phyloP scores from a whole-genome alignment of 2,797 vertebrate genomes.

The Zenarchopterus dispar region DNA sequence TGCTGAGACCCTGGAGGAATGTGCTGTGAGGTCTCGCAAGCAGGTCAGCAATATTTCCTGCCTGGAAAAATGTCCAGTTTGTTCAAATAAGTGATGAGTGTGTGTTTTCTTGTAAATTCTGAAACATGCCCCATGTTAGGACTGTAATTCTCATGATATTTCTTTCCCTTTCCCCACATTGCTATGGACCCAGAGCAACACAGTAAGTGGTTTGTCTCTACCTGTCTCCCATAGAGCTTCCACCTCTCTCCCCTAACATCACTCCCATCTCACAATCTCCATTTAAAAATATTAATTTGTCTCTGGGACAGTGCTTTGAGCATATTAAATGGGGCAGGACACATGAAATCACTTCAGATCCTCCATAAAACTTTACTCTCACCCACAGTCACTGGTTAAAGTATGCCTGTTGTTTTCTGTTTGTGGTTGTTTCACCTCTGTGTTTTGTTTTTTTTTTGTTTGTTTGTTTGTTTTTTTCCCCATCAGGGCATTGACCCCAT shows the following conservation, averaged over 20 bases:
- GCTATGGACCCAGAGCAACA: constrained; percentile 84
- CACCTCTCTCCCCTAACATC: constrained; percentile 52
- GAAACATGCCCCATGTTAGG: constrained; percentile 19
- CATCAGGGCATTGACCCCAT: constrained; percentile 92
- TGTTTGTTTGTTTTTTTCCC: constrained; percentile 12
- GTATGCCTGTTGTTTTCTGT: not conserved
- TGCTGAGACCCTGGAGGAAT: constrained; percentile 92
- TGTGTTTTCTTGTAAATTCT: constrained; percentile 26
- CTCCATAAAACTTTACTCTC: constrained; percentile 41
- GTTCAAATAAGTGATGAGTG: constrained; percentile 11
- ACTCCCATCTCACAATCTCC: constrained; percentile 55
- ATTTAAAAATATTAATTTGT: constrained; percentile 28
- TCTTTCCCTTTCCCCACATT: constrained; percentile 75
- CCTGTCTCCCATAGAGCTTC: constrained; percentile 47
- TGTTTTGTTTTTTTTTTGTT: not conserved
- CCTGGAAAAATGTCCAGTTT: not conserved
- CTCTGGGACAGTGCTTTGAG: constrained; percentile 17
- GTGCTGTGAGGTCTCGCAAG: constrained; percentile 88
- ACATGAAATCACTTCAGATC: constrained; percentile 22
- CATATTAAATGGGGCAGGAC: constrained; percentile 22
- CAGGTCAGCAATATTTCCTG: constrained; percentile 79
- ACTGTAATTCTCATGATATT: constrained; percentile 67
- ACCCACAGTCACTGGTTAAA: not conserved
- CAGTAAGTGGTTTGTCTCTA: constrained; percentile 82
- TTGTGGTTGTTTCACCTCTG: not conserved